These are phyloP conservation scores for Sycophaga agraensis DNA, from an alignment of 1,140 invertebrate genomes.

Conservation along the genomic window DNA sequence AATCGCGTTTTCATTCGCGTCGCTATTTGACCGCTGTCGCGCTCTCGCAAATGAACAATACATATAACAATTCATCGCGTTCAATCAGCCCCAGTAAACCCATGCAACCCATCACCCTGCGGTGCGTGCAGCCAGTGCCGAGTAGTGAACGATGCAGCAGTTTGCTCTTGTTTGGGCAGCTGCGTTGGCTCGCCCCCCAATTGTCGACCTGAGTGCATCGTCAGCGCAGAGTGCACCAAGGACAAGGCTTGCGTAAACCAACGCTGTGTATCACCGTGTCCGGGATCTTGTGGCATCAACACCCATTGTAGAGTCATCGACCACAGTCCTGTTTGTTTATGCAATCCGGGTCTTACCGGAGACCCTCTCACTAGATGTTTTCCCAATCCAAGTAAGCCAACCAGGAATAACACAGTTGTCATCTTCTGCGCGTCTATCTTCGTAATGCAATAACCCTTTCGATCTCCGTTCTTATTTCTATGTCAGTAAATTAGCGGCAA, in stretches of 20 bases:
- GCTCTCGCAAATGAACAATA: too few relatives aligned
- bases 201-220: conserved; percentile 57
- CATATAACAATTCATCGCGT: too few relatives aligned
- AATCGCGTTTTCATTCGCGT: too few relatives aligned
- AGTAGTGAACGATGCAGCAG: conserved; percentile 45
- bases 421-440: too few relatives aligned
- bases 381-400: conserved; percentile 50
- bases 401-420: too few relatives aligned
- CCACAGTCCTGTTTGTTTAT: conserved; percentile 58
- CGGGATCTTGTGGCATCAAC: conserved; percentile 52
- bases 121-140: conserved; percentile 61
- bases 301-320: conserved; percentile 57
- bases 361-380: conserved; percentile 59
- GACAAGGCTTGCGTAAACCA: conserved; percentile 52
- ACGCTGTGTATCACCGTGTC: conserved; percentile 50
- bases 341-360: conserved; percentile 54
- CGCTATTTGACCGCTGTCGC: too few relatives aligned
- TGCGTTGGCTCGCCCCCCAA: conserved; percentile 54
- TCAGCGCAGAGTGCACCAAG: conserved; percentile 50
- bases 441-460: too few relatives aligned
- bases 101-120: conserved; percentile 60
- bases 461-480: too few relatives aligned
- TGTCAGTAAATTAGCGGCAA: too few relatives aligned
- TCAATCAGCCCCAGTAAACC: conserved; percentile 37
- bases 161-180: conserved; percentile 52